These are phyloP conservation scores for Sander vitreus DNA, from an alignment of 2,113 vertebrate genomes.

Conservation along the genomic window DNA sequence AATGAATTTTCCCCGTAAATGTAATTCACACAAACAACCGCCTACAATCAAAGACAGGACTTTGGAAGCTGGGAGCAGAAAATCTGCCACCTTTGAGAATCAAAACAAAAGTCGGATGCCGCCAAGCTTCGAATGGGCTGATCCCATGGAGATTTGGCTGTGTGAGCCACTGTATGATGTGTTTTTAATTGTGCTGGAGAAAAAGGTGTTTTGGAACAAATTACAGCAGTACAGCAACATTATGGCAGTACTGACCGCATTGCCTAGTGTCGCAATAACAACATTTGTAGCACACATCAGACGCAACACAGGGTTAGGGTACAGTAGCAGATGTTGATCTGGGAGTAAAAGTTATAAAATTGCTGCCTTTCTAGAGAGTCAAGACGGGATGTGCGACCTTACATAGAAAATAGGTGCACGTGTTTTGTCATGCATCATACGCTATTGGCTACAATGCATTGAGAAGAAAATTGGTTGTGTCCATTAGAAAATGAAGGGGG, in stretches of 20 bases:
- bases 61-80: conserved; percentile 49
- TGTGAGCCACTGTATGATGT: conserved; percentile 15
- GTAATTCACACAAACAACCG: conserved; percentile 54
- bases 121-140: conserved; percentile 1
- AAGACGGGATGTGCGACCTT: neutral
- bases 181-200: conserved; percentile 20
- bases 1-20: conserved; percentile 45
- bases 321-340: neutral
- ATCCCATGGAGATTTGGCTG: conserved; percentile 31
- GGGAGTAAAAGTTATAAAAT: no score
- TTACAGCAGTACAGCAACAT: no score
- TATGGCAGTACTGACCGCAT: neutral
- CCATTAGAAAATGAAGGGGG: no score
- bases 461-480: no score
- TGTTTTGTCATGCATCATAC: neutral
- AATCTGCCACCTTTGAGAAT: conserved; percentile 60
- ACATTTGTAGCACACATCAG: neutral
- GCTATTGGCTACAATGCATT: no score
- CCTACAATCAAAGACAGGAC: conserved; percentile 49
- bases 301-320: neutral
- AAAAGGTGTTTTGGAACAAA: no score
- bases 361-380: neutral
- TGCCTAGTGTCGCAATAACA: neutral
- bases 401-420: neutral
- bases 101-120: conserved; percentile 38